A percentile compares a stretch with the other conserved stretches of the same genome.
phyloP scores from a whole-genome alignment of 1,140 invertebrate genomes.

The Drosophila nannoptera region DNA sequence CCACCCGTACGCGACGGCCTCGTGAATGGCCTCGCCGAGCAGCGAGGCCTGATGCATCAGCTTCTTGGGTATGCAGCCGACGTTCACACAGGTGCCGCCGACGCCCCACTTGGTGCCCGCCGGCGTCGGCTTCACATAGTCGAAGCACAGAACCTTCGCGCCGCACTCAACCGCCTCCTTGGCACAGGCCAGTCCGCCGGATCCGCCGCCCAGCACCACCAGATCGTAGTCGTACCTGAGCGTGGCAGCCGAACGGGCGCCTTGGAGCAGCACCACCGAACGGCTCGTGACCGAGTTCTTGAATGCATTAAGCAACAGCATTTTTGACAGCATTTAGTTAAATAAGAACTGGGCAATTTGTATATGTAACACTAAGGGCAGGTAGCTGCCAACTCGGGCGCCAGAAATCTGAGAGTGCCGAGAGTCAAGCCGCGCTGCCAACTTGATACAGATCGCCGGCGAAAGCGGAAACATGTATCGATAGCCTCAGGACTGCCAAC shows the following conservation, averaged over 20 bases:
- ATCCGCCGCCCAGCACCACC: conserved; percentile 96
- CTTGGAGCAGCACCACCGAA: not conserved
- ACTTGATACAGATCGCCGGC: not conserved
- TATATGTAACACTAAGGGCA: conserved; percentile 11
- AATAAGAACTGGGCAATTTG: conserved; percentile 7
- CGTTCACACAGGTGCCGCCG: conserved; percentile 98
- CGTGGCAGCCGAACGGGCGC: not conserved
- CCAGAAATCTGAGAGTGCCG: not conserved
- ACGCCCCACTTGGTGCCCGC: conserved; percentile 92
- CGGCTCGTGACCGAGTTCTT: not conserved
- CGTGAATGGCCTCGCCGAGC: conserved; percentile 89
- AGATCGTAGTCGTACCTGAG: conserved; percentile 88
- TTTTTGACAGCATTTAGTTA: conserved; percentile 13
- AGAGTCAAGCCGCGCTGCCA: conserved; percentile 8
- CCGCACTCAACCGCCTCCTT: conserved; percentile 92
- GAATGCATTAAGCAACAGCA: conserved; percentile 36
- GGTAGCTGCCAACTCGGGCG: conserved; percentile 34
- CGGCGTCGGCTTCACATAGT: conserved; percentile 94
- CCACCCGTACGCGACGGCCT: conserved; percentile 91
- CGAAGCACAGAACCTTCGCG: conserved; percentile 93
- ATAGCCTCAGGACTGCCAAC: no score
- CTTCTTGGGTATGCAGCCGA: conserved; percentile 98
- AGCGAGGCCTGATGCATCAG: conserved; percentile 97
- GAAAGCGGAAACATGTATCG: no score
- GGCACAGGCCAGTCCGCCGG: conserved; percentile 94